A percentile compares a stretch with the other conserved stretches of the same genome.
These are phyloP conservation scores for Sebastes ruberrimus DNA, from an alignment of 2,797 vertebrate species.

Conservation along the genomic window DNA sequence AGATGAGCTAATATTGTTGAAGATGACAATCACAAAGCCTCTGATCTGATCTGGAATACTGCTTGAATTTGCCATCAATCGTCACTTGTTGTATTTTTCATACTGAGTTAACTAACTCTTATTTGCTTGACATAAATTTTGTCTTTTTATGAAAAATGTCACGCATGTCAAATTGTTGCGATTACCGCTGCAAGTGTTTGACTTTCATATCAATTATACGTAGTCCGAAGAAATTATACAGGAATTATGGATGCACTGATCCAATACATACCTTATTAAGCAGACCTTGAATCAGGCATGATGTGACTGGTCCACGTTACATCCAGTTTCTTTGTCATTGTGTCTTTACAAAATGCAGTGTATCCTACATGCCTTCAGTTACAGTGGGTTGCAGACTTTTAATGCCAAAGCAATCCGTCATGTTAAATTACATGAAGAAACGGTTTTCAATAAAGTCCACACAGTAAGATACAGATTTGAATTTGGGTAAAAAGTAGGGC, in stretches of 20 bases:
- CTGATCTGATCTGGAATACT: background rate
- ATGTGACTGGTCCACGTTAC: background rate
- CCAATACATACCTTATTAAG: background rate
- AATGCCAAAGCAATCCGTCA: background rate
- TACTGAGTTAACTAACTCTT: background rate
- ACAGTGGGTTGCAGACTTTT: background rate
- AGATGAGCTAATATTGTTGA: constrained; percentile 25
- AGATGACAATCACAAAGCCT: constrained; percentile 27
- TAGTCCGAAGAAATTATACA: no score
- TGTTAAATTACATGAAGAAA: background rate
- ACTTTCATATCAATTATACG: background rate
- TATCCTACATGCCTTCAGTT: background rate
- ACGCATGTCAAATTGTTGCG: background rate
- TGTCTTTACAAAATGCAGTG: background rate
- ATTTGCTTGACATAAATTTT: background rate
- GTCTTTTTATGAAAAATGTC: background rate
- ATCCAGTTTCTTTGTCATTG: background rate
- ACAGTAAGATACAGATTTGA: background rate
- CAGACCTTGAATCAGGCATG: background rate
- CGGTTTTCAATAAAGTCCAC: background rate
- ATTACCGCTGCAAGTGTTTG: background rate
- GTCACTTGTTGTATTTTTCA: background rate
- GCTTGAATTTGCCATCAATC: background rate
- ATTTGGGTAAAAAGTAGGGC: background rate
- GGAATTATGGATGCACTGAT: background rate